A percentile compares a stretch with the other conserved stretches of the same genome.
Evolutionary conservation across 2,888 invertebrate genomes (phyloP).

Genomic region (Heliconius hortense): DNA sequence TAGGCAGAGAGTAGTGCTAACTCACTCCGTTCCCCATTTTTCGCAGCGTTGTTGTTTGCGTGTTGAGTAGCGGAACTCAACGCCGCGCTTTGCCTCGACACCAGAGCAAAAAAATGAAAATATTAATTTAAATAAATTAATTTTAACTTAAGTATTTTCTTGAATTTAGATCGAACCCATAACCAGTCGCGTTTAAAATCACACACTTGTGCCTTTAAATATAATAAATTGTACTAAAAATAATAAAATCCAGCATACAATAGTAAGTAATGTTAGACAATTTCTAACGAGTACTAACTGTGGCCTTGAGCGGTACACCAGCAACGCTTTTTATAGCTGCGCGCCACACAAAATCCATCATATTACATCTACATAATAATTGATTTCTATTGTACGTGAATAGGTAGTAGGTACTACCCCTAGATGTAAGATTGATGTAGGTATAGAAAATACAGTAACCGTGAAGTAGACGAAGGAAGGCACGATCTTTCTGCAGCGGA

Average conservation of each 20-base stretch:
- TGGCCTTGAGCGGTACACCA: constrained; percentile 23
- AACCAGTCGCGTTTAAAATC: not conserved
- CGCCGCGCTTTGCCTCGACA: not conserved
- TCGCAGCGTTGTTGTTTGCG: not conserved
- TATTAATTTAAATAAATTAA: no score
- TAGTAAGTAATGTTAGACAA: not conserved
- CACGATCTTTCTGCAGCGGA: constrained; percentile 31
- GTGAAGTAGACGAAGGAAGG: constrained; percentile 9
- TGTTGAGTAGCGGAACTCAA: not conserved
- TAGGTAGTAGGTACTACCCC: not conserved
- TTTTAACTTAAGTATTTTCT: not conserved
- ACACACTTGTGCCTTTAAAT: not conserved
- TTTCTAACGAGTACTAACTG: not conserved
- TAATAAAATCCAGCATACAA: not conserved
- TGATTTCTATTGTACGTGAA: not conserved
- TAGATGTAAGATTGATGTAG: not conserved
- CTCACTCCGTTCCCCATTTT: not conserved
- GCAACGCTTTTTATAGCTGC: constrained; percentile 28
- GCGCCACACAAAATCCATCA: constrained; percentile 21
- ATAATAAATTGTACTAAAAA: not conserved
- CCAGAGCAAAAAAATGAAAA: no score
- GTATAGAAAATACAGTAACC: not conserved
- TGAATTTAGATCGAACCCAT: not conserved
- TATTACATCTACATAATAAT: not conserved
- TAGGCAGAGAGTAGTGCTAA: no score